Evolutionary conservation across 2,888 invertebrate species (phyloP).

Genomic region (Metalampra italica): DNA sequence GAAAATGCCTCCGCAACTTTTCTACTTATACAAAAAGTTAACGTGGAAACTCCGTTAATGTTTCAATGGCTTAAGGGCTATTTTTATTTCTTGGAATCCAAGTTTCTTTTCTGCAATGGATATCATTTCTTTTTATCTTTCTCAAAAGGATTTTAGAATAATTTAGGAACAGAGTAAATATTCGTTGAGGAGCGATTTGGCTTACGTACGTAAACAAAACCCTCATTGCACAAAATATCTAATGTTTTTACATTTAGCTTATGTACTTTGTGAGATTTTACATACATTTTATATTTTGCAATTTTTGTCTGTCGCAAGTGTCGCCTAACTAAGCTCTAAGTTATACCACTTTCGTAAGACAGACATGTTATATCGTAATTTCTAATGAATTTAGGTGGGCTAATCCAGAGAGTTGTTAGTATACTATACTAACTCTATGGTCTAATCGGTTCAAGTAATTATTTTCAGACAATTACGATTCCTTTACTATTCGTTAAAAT

Average conservation of each 20-base stretch:
- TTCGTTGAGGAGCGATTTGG: not conserved
- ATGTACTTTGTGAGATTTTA: no score
- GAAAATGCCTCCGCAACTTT: conserved; percentile 67
- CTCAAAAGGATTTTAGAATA: not conserved
- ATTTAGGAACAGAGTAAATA: not conserved
- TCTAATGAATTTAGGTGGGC: no score
- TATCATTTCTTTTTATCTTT: not conserved
- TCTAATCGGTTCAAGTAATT: not conserved
- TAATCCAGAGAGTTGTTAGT: no score
- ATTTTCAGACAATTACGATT: no score
- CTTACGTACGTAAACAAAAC: not conserved
- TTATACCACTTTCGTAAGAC: no score
- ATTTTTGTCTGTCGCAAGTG: no score
- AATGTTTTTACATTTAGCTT: not conserved
- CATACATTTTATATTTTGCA: no score
- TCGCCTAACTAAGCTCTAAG: no score
- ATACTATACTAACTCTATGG: no score
- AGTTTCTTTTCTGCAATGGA: conserved; percentile 4
- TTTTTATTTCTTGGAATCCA: conserved; percentile 41
- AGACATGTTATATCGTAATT: no score
- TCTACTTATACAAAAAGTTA: conserved; percentile 66
- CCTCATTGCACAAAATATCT: not conserved
- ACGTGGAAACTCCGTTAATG: conserved; percentile 51
- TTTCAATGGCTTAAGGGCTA: conserved; percentile 51
- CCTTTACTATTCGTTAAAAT: no score